phyloP scores from a whole-genome alignment of 2,797 vertebrate genomes.

The Remorina albescens region DNA sequence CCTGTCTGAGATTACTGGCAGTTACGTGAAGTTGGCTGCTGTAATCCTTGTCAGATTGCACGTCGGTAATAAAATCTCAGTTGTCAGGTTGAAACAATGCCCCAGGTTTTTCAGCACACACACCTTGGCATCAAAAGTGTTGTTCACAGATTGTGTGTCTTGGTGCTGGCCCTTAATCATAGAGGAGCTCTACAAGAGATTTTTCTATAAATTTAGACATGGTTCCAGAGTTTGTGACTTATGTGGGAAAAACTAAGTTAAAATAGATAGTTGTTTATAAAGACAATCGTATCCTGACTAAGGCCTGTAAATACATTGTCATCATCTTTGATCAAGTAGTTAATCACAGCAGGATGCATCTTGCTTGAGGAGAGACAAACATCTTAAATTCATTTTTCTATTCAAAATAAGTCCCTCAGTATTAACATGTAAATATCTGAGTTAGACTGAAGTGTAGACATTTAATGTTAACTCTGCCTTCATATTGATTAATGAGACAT shows the following conservation, averaged over 20 bases:
- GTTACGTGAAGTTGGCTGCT: slow-evolving; percentile 69
- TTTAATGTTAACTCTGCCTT: neutral
- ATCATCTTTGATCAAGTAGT: neutral
- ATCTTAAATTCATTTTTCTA: neutral
- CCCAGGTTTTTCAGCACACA: slow-evolving; percentile 46
- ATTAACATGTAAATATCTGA: neutral
- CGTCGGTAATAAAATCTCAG: slow-evolving; percentile 73
- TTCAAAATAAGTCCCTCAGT: neutral
- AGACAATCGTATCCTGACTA: slow-evolving; percentile 14
- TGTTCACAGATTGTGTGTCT: slow-evolving; percentile 69
- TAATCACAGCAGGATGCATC: slow-evolving; percentile 5
- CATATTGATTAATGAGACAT: slow-evolving; percentile 23
- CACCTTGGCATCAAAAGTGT: slow-evolving; percentile 61
- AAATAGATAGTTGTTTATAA: slow-evolving; percentile 23
- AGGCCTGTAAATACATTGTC: slow-evolving; percentile 20
- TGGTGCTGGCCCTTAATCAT: slow-evolving; percentile 71
- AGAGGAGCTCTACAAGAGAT: slow-evolving; percentile 46
- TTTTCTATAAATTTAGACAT: slow-evolving; percentile 50
- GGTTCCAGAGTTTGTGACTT: slow-evolving; percentile 54
- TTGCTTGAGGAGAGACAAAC: neutral
- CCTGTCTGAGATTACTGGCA: slow-evolving; percentile 76
- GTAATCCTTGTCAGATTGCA: slow-evolving; percentile 56
- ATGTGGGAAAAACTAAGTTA: slow-evolving; percentile 19
- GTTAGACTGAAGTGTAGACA: slow-evolving; percentile 5
- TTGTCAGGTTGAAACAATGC: slow-evolving; percentile 63